phyloP scores from a whole-genome alignment of 2,113 vertebrate genomes.

The Scophthalmus maximus region DNA sequence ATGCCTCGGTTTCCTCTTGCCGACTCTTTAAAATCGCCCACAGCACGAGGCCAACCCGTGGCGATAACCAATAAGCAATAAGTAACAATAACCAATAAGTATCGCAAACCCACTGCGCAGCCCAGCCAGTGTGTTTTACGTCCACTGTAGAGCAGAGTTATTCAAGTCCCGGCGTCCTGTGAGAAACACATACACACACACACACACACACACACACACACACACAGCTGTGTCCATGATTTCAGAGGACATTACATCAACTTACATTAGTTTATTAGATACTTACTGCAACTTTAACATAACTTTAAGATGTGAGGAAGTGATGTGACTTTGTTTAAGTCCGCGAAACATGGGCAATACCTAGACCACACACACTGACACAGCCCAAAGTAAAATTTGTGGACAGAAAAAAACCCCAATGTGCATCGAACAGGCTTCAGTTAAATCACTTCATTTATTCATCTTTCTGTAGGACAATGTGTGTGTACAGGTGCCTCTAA shows the following conservation, averaged over 20 bases:
- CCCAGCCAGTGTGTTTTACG: slow-evolving; percentile 27
- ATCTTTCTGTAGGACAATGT: slow-evolving; percentile 14
- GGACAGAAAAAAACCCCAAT: slow-evolving; percentile 40
- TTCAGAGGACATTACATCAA: too few species aligned
- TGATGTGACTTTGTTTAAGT: too few species aligned
- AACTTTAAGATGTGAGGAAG: too few species aligned
- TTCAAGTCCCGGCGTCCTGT: slow-evolving; percentile 76
- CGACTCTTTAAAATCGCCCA: too few species aligned
- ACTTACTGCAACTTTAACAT: too few species aligned
- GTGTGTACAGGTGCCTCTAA: neutral
- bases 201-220: neutral
- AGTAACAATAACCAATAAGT: too few species aligned
- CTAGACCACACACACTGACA: too few species aligned
- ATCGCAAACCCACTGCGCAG: neutral
- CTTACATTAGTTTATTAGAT: too few species aligned
- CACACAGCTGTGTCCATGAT: too few species aligned
- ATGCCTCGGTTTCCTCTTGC: too few species aligned
- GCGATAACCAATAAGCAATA: neutral
- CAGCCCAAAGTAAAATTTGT: too few species aligned
- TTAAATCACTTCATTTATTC: slow-evolving; percentile 60
- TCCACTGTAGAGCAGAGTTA: slow-evolving; percentile 65
- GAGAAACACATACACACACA: slow-evolving; percentile 25
- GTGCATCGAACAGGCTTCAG: neutral
- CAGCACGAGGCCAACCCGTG: neutral
- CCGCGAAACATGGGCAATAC: too few species aligned